Evolutionary conservation across 2,888 invertebrate genomes (phyloP).

Genomic region (Temnothorax unifasciatus): DNA sequence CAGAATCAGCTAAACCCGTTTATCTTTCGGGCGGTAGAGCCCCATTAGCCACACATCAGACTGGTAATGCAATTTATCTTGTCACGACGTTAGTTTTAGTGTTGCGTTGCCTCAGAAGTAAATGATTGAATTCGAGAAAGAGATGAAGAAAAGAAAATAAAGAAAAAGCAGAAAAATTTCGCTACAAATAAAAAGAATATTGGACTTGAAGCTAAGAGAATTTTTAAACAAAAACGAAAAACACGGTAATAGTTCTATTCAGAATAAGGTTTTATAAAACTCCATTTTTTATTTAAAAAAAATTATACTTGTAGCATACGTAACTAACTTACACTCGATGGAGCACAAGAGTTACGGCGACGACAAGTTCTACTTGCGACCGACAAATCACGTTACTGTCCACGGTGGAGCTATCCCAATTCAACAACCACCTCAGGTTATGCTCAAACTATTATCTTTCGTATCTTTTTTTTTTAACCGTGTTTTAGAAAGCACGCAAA

Average conservation of each 20-base stretch:
- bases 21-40: conserved; percentile 82
- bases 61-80: conserved; percentile 70
- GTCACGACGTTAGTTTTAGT: background rate
- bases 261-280: conserved; percentile 7
- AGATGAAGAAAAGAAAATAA: background rate
- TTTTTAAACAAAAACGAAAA: background rate
- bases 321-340: conserved; percentile 83
- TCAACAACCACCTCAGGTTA: conserved; percentile 87
- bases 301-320: conserved; percentile 80
- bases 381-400: conserved; percentile 87
- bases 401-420: conserved; percentile 88
- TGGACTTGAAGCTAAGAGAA: background rate
- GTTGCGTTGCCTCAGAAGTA: background rate
- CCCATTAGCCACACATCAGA: conserved; percentile 81
- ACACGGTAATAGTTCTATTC: background rate
- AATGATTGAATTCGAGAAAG: background rate
- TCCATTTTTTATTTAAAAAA: background rate
- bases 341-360: conserved; percentile 85
- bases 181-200: background rate
- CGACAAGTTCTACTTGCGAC: conserved; percentile 86
- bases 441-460: conserved; percentile 1
- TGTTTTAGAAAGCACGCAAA: background rate
- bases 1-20: conserved; percentile 81
- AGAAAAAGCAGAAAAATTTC: background rate
- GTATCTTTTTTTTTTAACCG: conserved; percentile 12